Base-by-base conservation (phyloP, 2,797 vertebrate genomes). In the Gallinago solitaria region DNA sequence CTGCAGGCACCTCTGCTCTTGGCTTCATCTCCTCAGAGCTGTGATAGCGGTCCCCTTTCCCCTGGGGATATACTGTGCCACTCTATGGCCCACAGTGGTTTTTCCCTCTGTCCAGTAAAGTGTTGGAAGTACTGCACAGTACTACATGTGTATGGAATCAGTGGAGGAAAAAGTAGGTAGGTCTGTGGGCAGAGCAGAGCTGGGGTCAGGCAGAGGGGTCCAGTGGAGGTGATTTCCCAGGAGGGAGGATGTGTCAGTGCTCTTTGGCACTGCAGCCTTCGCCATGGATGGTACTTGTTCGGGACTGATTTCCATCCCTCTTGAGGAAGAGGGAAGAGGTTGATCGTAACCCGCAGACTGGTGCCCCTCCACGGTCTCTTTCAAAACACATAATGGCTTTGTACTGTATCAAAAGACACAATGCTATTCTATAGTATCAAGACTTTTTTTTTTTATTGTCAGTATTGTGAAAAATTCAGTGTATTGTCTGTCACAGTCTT, bases 321-420 rank as follows among this genome's bases (percentile, higher is more conserved):
- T 64, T 60, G 61, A 80, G 71, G 47, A 83, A 27, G 48, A 69
- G 32, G 11, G n/a, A 4, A 65, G 41, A 57, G 50, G 39, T 8
- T 16, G 37, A 59, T 83, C 32, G 30, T 56, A 27, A n/a, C 5
- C 35, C 0, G 0, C 12, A 83, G 48, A 17, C 19, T 64, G 57
- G 14, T 79, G 33, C n/a, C 64, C 20, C 39, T 83, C 84, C 39
- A 54, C n/a, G 33, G 41, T 71, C 28, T 56, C 65, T 75, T 61
- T 87, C 16, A 51, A 41, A 87, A 87, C 32, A 15, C 2, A 0
- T 60, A 32, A 19, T 35, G 27, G 19, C 60, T 8, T 15, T 57
- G 10, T 18, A 41, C 37, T 27, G 20, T 18, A 14, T 87, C 12
- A 51, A 45, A 85, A 85, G n/a, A 12, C 1, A 0, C 60, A 32